These are phyloP conservation scores for Rugalucina vietnamica DNA, from an alignment of 2,888 invertebrate genomes.

Conservation along the genomic window DNA sequence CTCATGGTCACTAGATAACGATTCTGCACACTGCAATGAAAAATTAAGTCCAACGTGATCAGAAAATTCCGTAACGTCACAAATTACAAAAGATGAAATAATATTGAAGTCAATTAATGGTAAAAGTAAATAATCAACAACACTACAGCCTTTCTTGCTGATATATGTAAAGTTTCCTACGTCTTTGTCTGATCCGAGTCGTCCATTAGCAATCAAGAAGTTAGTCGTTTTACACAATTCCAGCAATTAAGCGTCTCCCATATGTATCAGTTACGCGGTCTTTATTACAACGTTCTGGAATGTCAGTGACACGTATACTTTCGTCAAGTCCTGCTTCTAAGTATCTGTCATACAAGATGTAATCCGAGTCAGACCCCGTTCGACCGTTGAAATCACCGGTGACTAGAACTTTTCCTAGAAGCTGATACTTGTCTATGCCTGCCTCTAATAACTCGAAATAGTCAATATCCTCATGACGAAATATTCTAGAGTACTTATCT, in stretches of 20 bases:
- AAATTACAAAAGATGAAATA: not conserved
- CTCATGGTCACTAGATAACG: not conserved
- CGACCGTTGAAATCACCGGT: not conserved
- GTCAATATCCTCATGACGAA: not conserved
- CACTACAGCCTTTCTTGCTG: not conserved
- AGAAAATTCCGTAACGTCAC: not conserved
- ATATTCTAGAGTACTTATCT: not conserved
- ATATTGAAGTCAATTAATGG: not conserved
- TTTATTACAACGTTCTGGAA: not conserved
- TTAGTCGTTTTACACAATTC: not conserved
- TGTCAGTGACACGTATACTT: not conserved
- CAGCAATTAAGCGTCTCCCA: not conserved
- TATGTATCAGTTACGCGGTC: not conserved
- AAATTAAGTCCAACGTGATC: not conserved
- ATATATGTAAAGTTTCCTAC: not conserved
- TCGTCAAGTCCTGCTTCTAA: not conserved
- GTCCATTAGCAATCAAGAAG: slow-evolving; percentile 9
- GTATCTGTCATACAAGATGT: slow-evolving; percentile 3
- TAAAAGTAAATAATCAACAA: not conserved
- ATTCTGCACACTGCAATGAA: not conserved
- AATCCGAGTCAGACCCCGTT: not conserved
- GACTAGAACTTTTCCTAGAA: not conserved
- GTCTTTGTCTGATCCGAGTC: not conserved
- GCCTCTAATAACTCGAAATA: slow-evolving; percentile 7
- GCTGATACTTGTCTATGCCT: not conserved